Evolutionary conservation across 2,888 invertebrate species (phyloP), one percentile per base, ranked within the genome.

Genomic region (Congeria kusceri): DNA sequence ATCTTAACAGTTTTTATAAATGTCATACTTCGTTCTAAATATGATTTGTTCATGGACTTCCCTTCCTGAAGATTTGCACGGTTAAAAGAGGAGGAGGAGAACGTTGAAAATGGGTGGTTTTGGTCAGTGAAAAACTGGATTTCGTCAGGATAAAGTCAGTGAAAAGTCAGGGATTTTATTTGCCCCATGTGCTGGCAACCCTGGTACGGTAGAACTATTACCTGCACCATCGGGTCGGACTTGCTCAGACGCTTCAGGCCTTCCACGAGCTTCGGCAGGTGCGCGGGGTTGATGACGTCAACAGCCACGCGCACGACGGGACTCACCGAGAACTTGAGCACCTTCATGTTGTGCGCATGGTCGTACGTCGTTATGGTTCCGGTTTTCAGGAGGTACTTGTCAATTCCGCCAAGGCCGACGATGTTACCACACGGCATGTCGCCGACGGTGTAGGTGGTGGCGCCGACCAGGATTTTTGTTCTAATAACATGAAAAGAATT

Each of bases 391-490:
- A 99, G 95, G 95, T 97, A 99, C 95, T 99, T 99, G 95, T 99
- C 99, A 62, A 99, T 98, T 92, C 99, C 99, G 88, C 99, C 99
- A 92, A 99, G 95, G 95, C 99, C 99, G 93, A 99, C 99, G 94
- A 99, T 99, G 96, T 99, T 99, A 91, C 98, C 99, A 86, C 96
- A 98, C 79, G 99, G 99, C 84, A 99, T 99, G 94, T 99, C 98
- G 94, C 99, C 99, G 90, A 99, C 99, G 84, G 99, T 98, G 94
- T 99, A 98, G 70, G 97, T 97, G 92, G 98, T 98, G 94, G 99
- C 97, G 86, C 99, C 99, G 99, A 99, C 99, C 99, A 99, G 99
- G 92, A 99, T 96, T 93, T 99, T 98, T 80, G 99, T 99, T 94
- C 99, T 94, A 83, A 3, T 71, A 66, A 11, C 28, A 25, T 39